Conservation (phyloP, 2,888 invertebrate species). For the Lasioglossum pauxillum region DNA sequence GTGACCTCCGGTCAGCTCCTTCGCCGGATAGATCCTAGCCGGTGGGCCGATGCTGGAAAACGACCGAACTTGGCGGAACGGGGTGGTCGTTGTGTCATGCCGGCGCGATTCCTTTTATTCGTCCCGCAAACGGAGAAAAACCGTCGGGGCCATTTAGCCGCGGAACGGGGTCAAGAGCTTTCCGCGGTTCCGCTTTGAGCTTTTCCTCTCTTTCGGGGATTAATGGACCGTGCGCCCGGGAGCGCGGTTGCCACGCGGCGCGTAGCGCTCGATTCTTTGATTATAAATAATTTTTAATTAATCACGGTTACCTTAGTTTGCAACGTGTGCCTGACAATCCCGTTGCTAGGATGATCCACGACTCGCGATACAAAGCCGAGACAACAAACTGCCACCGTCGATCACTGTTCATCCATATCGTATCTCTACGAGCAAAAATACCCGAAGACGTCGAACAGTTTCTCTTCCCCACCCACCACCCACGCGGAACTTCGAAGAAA, state of each 20-base stretch:
- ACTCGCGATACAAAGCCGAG: not conserved
- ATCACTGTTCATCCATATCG: not conserved
- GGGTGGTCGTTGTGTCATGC: not conserved
- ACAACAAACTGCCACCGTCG: not conserved
- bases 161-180: slow-evolving; percentile 57
- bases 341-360: not conserved
- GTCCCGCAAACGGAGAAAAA: slow-evolving; percentile 33
- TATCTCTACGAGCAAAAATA: not conserved
- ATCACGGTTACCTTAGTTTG: no score
- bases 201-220: slow-evolving; percentile 43
- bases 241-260: slow-evolving; percentile 17
- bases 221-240: slow-evolving; percentile 36
- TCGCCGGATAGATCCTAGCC: not conserved
- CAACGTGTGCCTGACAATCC: not conserved
- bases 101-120: slow-evolving; percentile 44
- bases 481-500: not conserved
- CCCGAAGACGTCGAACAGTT: not conserved
- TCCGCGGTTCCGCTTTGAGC: slow-evolving; percentile 35
- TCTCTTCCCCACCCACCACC: not conserved
- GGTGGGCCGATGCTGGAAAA: not conserved
- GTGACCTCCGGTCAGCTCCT: slow-evolving; percentile 44
- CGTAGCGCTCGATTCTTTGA: not conserved
- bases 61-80: slow-evolving; percentile 15
- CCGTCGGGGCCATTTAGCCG: slow-evolving; percentile 43
- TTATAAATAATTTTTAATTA: no score